phyloP scores from a whole-genome alignment of 2,888 invertebrate species.

The Megamerina dolium region DNA sequence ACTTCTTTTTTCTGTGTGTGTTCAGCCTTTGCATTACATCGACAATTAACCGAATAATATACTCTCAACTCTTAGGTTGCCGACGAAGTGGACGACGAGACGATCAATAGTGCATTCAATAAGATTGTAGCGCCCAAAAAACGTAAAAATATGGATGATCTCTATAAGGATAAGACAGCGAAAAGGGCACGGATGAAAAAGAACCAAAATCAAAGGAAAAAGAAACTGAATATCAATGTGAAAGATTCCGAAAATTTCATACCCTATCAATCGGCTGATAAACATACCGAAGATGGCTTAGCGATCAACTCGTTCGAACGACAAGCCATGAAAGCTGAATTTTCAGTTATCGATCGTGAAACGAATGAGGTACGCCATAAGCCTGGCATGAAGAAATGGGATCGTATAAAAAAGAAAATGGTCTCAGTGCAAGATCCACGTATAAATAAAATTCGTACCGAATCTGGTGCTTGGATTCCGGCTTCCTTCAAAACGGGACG shows the following conservation, averaged over 20 bases:
- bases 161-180: slow-evolving; percentile 56
- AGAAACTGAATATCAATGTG: slow-evolving; percentile 48
- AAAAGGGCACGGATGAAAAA: no score
- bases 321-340: slow-evolving; percentile 69
- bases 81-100: slow-evolving; percentile 51
- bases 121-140: slow-evolving; percentile 53
- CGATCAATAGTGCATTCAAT: slow-evolving; percentile 55
- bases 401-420: slow-evolving; percentile 94
- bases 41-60: no score
- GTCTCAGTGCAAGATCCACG: slow-evolving; percentile 58
- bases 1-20: no score
- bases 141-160: slow-evolving; percentile 53
- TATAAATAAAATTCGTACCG: slow-evolving; percentile 81
- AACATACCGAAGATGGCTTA: slow-evolving; percentile 66
- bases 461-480: slow-evolving; percentile 91
- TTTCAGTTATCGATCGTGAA: slow-evolving; percentile 80
- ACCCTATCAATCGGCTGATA: slow-evolving; percentile 77
- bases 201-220: no score
- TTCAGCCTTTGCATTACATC: no score
- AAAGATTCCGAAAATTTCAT: slow-evolving; percentile 79
- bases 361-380: slow-evolving; percentile 59
- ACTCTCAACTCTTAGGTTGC: slow-evolving; percentile 21
- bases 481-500: slow-evolving; percentile 89
- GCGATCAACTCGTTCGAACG: slow-evolving; percentile 74
- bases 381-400: slow-evolving; percentile 74